A percentile compares a stretch with the other conserved stretches of the same genome.
Evolutionary conservation across 1,140 invertebrate genomes (phyloP).

Genomic region (Tetraneura akinire): DNA sequence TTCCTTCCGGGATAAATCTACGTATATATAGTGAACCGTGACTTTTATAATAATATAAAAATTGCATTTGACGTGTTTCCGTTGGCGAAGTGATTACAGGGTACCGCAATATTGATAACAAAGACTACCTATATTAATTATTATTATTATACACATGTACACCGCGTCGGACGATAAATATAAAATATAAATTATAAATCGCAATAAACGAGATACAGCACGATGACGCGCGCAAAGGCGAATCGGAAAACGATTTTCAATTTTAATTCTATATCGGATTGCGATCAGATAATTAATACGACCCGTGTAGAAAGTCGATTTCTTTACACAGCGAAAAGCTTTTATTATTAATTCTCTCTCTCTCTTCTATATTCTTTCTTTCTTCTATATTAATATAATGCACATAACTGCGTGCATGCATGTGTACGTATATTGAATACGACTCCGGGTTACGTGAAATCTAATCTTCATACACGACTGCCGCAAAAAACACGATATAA

Average conservation of each 20-base stretch:
- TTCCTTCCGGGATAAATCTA: too few relatives aligned
- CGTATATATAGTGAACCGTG: too few relatives aligned
- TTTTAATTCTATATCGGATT: neutral
- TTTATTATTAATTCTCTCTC: neutral
- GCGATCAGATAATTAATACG: slow-evolving; percentile 25
- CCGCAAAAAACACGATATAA: neutral
- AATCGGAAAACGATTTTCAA: slow-evolving; percentile 20
- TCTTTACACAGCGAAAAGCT: neutral
- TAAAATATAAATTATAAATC: too few relatives aligned
- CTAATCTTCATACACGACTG: neutral
- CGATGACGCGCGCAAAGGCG: neutral
- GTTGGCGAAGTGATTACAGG: too few relatives aligned
- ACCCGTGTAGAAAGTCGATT: slow-evolving; percentile 24
- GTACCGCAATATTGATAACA: too few relatives aligned
- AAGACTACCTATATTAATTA: too few relatives aligned
- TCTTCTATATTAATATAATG: neutral
- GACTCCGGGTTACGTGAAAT: neutral
- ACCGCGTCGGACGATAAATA: too few relatives aligned
- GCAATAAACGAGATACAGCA: neutral
- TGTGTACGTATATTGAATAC: neutral
- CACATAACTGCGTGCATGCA: neutral
- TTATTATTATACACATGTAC: too few relatives aligned
- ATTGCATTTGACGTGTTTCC: too few relatives aligned
- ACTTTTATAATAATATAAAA: too few relatives aligned
- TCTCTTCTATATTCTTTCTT: too few relatives aligned